These are phyloP conservation scores for Montipora capitata DNA, from an alignment of 92 coral and sea anemone genomes.

Conservation along the genomic window DNA sequence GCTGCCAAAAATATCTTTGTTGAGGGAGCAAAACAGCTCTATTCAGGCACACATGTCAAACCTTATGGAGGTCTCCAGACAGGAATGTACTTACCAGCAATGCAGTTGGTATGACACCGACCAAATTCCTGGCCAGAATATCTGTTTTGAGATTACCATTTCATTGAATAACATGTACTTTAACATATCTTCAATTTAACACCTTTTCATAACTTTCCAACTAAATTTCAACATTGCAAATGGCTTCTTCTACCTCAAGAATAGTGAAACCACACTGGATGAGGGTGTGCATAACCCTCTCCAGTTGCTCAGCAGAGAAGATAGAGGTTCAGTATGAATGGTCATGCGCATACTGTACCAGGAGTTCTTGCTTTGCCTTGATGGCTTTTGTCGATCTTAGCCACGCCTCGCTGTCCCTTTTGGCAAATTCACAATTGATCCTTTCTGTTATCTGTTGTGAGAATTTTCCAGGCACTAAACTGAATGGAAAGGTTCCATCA, in stretches of 20 bases:
- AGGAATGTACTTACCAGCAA: too few species aligned
- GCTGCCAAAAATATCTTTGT: too few species aligned
- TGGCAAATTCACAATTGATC: not conserved
- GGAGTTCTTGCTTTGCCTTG: not conserved
- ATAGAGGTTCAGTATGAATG: not conserved
- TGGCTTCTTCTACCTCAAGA: not conserved
- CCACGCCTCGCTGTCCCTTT: not conserved
- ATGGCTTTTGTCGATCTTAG: not conserved
- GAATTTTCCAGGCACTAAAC: not conserved
- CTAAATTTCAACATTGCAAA: not conserved
- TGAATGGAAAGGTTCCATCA: not conserved
- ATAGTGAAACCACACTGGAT: not conserved
- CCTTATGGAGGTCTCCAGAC: too few species aligned
- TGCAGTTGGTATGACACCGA: too few species aligned
- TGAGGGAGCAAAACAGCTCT: too few species aligned
- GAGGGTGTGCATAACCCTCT: not conserved
- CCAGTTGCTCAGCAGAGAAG: not conserved
- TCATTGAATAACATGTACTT: too few species aligned
- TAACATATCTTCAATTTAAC: too few species aligned
- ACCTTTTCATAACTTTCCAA: too few species aligned
- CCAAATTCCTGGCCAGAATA: too few species aligned
- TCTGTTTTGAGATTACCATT: too few species aligned
- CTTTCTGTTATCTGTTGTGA: not conserved
- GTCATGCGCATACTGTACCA: not conserved
- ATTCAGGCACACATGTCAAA: too few species aligned